phyloP scores from a whole-genome alignment of 2,797 vertebrate species.

The Epinephelus awoara region DNA sequence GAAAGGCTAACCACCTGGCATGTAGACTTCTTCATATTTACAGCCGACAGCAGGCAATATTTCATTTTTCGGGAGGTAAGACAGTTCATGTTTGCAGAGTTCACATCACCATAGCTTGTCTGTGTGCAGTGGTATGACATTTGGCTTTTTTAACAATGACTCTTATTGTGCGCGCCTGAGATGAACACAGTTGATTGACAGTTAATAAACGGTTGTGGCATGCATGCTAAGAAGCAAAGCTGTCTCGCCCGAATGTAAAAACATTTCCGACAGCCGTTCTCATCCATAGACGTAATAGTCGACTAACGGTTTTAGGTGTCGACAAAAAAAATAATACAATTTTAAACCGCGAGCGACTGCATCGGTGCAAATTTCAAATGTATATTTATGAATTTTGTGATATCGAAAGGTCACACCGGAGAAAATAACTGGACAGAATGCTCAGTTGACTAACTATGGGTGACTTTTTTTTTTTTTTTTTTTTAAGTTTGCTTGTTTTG shows the following conservation, averaged over 20 bases:
- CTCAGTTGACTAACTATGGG: conserved; percentile 5
- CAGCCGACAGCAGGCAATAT: conserved; percentile 26
- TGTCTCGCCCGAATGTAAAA: conserved; percentile 31
- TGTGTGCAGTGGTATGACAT: conserved; percentile 61
- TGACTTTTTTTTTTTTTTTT: conserved; percentile 8
- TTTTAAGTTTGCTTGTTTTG: conserved; percentile 45
- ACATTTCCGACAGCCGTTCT: conserved; percentile 41
- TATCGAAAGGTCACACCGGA: conserved; percentile 18
- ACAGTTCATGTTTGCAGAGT: conserved; percentile 19
- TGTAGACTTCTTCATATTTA: conserved; percentile 26
- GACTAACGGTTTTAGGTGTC: conserved; percentile 33
- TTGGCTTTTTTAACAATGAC: conserved; percentile 61
- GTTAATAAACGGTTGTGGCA: conserved; percentile 58
- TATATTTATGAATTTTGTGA: conserved; percentile 62
- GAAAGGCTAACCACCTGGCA: conserved; percentile 33
- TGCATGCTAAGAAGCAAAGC: conserved; percentile 57
- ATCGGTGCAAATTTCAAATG: conserved; percentile 23
- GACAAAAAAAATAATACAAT: conserved; percentile 27
- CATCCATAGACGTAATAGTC: conserved; percentile 22
- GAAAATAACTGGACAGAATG: conserved; percentile 9
- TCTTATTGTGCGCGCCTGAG: conserved; percentile 63
- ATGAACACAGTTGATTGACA: conserved; percentile 63
- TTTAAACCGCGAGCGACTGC: conserved; percentile 34
- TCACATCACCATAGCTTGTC: conserved; percentile 48
- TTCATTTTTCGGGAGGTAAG: conserved; percentile 12